Conservation (phyloP, 2,113 vertebrate genomes). For the Corythoichthys haematopterus region DNA sequence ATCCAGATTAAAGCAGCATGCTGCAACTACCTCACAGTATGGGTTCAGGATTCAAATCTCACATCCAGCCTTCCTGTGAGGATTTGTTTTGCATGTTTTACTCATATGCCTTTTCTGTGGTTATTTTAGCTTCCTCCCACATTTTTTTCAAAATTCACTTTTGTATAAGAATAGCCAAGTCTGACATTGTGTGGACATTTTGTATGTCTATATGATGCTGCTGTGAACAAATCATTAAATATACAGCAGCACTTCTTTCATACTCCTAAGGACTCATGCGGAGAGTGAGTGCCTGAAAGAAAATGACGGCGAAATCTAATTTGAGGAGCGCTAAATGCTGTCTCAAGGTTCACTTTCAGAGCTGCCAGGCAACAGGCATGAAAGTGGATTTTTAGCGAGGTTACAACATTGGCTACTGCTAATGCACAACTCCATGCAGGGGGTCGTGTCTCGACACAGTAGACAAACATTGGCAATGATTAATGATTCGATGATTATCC, state of each 20-base stretch:
- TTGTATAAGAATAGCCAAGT: too few species aligned
- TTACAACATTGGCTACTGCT: not conserved
- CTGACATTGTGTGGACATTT: too few species aligned
- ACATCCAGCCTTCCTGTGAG: not conserved
- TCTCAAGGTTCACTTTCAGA: slow-evolving; percentile 15
- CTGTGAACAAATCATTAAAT: not conserved
- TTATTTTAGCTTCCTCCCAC: too few species aligned
- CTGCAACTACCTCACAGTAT: not conserved
- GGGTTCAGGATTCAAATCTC: not conserved
- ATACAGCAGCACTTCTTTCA: not conserved
- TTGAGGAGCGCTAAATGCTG: slow-evolving; percentile 7
- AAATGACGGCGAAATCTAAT: slow-evolving; percentile 6
- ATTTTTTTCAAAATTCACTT: too few species aligned
- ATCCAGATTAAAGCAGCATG: too few species aligned
- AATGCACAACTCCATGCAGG: not conserved
- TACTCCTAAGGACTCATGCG: not conserved
- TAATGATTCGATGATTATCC: not conserved
- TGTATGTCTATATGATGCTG: too few species aligned
- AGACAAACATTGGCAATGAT: not conserved
- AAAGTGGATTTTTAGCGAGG: slow-evolving; percentile 23
- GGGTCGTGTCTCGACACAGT: too few species aligned
- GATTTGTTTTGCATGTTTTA: not conserved
- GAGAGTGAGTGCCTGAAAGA: not conserved
- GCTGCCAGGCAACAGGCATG: slow-evolving; percentile 21
- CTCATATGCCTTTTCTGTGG: not conserved